Conservation (phyloP, 2,113 vertebrate genomes). For the Macaca nemestrina region DNA sequence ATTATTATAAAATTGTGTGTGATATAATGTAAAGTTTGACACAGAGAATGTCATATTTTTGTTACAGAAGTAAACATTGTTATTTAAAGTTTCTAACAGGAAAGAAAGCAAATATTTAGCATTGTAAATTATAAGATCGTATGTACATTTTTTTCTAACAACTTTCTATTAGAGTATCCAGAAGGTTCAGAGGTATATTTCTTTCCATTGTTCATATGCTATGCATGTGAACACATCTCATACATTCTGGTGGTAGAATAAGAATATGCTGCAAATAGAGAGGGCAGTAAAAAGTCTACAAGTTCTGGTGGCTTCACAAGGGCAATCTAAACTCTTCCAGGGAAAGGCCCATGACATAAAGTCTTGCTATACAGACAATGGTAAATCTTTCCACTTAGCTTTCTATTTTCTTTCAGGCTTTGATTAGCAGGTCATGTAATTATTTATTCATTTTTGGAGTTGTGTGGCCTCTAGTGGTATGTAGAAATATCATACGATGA, state of each 20-base stretch:
- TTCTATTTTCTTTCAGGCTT: background rate
- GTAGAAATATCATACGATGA: background rate
- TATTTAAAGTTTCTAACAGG: background rate
- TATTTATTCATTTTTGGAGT: constrained; percentile 41
- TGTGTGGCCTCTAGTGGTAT: constrained; percentile 54
- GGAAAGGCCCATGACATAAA: background rate
- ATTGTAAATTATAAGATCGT: background rate
- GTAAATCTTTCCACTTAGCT: background rate
- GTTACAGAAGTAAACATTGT: background rate
- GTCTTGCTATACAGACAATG: background rate
- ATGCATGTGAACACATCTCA: background rate
- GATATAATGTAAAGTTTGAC: background rate
- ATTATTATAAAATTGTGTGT: background rate
- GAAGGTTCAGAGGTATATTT: background rate
- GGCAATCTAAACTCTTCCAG: background rate
- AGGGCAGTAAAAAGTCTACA: background rate
- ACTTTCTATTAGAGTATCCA: background rate
- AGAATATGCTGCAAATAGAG: background rate
- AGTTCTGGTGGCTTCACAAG: background rate
- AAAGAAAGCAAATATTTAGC: background rate
- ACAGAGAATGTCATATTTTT: background rate
- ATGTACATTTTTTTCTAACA: background rate
- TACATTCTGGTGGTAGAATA: background rate
- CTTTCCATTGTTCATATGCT: background rate
- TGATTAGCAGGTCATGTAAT: background rate